Conservation (phyloP, 2,888 invertebrate species). For the Byasa hedistus region DNA sequence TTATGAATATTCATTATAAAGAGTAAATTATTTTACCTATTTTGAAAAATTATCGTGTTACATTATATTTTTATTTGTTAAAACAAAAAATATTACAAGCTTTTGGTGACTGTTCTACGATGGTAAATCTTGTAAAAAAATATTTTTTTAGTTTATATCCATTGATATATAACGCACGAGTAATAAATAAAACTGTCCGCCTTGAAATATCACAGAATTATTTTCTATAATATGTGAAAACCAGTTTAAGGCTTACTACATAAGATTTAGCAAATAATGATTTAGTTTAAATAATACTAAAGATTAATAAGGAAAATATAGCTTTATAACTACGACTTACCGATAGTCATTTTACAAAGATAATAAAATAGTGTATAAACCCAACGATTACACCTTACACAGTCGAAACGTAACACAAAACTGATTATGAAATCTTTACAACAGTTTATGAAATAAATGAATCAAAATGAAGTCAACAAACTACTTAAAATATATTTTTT, state of each 20-base stretch:
- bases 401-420: neutral
- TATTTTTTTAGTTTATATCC: no score
- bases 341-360: neutral
- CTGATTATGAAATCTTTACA: neutral
- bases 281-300: neutral
- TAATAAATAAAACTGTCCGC: no score
- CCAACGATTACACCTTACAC: neutral
- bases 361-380: neutral
- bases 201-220: no score
- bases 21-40: no score
- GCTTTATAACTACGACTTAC: constrained; percentile 6
- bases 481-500: neutral
- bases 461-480: neutral
- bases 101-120: no score
- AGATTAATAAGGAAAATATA: neutral
- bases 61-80: no score
- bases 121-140: no score
- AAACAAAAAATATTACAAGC: no score
- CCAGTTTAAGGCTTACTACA: neutral
- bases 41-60: no score
- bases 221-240: no score
- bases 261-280: neutral
- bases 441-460: neutral
- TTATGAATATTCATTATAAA: no score
- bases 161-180: no score